These are phyloP conservation scores for Catamblyrhynchus diadema DNA, from an alignment of 2,797 vertebrate genomes.

Conservation along the genomic window DNA sequence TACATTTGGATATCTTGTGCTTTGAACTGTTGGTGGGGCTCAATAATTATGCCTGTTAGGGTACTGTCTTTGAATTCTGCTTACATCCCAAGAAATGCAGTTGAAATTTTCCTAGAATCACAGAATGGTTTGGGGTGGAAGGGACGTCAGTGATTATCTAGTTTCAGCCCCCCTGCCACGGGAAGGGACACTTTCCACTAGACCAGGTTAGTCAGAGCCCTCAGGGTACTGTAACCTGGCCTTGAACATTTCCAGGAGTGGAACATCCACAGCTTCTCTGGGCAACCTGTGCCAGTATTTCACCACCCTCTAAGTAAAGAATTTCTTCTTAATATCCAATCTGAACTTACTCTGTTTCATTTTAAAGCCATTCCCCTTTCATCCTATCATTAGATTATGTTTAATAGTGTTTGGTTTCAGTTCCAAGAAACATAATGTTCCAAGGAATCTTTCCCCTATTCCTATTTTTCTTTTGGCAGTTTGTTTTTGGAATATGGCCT, in stretches of 20 bases:
- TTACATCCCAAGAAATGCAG: neutral
- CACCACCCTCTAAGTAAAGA: neutral
- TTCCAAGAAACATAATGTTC: neutral
- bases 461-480: slow-evolving; percentile 76
- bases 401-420: neutral
- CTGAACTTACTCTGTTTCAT: neutral
- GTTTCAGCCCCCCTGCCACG: neutral
- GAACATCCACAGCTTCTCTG: neutral
- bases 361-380: neutral
- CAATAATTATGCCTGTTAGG: neutral
- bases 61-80: neutral
- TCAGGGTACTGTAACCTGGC: neutral
- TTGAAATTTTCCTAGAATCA: neutral
- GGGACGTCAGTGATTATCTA: neutral
- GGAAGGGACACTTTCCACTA: neutral
- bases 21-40: neutral
- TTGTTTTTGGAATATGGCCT: slow-evolving; percentile 93
- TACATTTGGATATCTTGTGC: neutral
- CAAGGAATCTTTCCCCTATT: neutral
- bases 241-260: neutral
- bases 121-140: neutral
- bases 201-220: neutral
- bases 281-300: neutral
- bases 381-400: neutral
- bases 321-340: neutral